Evolutionary conservation across 2,888 invertebrate species (phyloP), one percentile per base, ranked within the genome.

Genomic region (Balanococcus diminutus): DNA sequence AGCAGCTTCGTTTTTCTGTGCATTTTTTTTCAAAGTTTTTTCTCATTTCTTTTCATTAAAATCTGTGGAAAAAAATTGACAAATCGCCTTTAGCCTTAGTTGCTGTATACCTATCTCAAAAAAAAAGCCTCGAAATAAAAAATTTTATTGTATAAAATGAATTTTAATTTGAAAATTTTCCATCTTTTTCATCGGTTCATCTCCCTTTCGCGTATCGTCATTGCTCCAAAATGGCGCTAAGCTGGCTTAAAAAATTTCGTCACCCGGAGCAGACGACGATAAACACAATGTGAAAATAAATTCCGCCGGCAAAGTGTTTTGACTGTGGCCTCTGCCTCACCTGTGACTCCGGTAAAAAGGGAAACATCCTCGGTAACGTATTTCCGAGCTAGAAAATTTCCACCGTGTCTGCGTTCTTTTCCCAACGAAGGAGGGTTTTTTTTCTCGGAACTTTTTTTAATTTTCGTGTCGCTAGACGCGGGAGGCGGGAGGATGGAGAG

Each of bases 201-300:
- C 39, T 36, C 56, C 36, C 36, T 8, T 36, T 36, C 4, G 4
- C 8, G 8, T 36, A 36, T 36, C 8, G 4, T 8, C n/a, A n/a
- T n/a, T n/a, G 42, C n/a, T 51, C n/a, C 14, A 67, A 67, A 67
- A 67, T 67, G 67, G 67, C 67, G 67, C 0, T 61, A 56, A 61
- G 25, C 9, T 22, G 11, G 25, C 3, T 25, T 61, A 16, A 22
- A 28, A 67, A 28, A 28, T 46, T 46, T 36, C 36, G n/a, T 46
- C 14, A 46, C 5, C 14, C 4, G 61, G 3, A 25, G 22, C 61
- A 25, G 67, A 28, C 56, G 56, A 56, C 22, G 67, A 67, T 28
- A 67, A 67, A 67, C 28, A 28, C 16, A 67, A 67, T 28, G 67
- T 67, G n/a, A 67, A 67, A 67, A 67, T 67, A 28, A 67, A 67